phyloP scores from a whole-genome alignment of 2,888 invertebrate species.

The Watsonalla binaria region DNA sequence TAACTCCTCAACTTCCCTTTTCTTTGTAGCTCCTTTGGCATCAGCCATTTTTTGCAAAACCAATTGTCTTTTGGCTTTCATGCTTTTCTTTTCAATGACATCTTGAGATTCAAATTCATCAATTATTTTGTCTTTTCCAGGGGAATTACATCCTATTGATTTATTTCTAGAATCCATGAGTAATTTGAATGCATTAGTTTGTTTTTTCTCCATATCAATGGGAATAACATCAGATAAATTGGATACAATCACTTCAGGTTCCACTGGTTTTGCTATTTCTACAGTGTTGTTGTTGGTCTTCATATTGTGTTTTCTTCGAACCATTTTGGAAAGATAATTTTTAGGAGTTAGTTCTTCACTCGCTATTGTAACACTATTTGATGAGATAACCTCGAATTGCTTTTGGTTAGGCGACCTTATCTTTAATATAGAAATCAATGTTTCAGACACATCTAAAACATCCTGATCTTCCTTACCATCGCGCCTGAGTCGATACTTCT shows the following conservation, averaged over 20 bases:
- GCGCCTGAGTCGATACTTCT: conserved; percentile 60
- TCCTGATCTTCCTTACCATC: conserved; percentile 68
- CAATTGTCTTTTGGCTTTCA: conserved; percentile 69
- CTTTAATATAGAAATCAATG: conserved; percentile 42
- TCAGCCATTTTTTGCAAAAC: conserved; percentile 81
- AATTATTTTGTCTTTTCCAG: conserved; percentile 71
- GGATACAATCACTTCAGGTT: conserved; percentile 9
- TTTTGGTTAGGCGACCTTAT: conserved; percentile 49
- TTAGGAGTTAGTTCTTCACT: conserved; percentile 33
- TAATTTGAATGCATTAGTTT: conserved; percentile 80
- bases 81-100: conserved; percentile 39
- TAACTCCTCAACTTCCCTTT: conserved; percentile 77
- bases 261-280: conserved; percentile 5
- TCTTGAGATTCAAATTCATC: conserved; percentile 40
- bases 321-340: conserved; percentile 65
- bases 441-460: conserved; percentile 59
- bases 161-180: conserved; percentile 84
- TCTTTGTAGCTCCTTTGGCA: conserved; percentile 79
- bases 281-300: conserved; percentile 9
- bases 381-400: conserved; percentile 11
- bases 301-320: conserved; percentile 36
- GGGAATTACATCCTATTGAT: conserved; percentile 80
- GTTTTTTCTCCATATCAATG: conserved; percentile 42
- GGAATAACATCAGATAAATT: conserved; percentile 8
- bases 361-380: conserved; percentile 12